Percentiles rank a stretch among this genome's conserved stretches.
Conservation (phyloP, 2,888 invertebrate genomes). For the Plagiodera versicolora region DNA sequence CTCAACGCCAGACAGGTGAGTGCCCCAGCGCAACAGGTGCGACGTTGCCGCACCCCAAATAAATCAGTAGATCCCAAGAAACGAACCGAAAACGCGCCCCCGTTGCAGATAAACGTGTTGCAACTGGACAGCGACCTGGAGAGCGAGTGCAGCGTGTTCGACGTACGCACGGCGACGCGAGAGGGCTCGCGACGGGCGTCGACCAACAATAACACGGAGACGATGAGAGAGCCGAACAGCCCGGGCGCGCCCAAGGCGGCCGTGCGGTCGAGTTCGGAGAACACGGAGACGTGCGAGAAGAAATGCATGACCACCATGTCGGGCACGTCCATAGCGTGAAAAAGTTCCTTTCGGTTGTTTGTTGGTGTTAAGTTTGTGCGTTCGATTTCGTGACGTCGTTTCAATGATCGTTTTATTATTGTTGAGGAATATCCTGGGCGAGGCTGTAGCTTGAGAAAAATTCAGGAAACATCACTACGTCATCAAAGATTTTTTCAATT, state of each 20-base stretch:
- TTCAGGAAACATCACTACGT: too few relatives aligned
- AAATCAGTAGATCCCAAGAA: too few relatives aligned
- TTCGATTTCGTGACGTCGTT: background rate
- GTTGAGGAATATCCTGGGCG: background rate
- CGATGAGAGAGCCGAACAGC: slow-evolving; percentile 43
- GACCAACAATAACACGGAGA: slow-evolving; percentile 53
- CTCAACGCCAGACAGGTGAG: slow-evolving; percentile 52
- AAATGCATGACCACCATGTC: slow-evolving; percentile 62
- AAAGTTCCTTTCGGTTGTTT: slow-evolving; percentile 1
- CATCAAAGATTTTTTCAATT: too few relatives aligned
- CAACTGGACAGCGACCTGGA: slow-evolving; percentile 63
- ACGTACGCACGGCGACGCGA: slow-evolving; percentile 59
- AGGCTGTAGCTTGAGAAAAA: too few relatives aligned
- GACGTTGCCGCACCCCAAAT: too few relatives aligned
- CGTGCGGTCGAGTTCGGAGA: slow-evolving; percentile 59
- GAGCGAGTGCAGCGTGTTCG: slow-evolving; percentile 64
- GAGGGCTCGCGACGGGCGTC: slow-evolving; percentile 55
- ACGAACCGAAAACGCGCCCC: too few relatives aligned
- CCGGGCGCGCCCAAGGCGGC: slow-evolving; percentile 54
- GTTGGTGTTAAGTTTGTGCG: slow-evolving; percentile 37
- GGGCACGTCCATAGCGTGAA: slow-evolving; percentile 61
- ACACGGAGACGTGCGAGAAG: slow-evolving; percentile 59
- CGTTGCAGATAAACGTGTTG: slow-evolving; percentile 51
- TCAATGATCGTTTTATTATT: background rate
- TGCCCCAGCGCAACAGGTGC: too few relatives aligned